Percentiles rank a stretch among this genome's conserved stretches.
These are phyloP conservation scores for Poecilia velifera DNA, from an alignment of 2,797 vertebrate genomes.

Conservation along the genomic window DNA sequence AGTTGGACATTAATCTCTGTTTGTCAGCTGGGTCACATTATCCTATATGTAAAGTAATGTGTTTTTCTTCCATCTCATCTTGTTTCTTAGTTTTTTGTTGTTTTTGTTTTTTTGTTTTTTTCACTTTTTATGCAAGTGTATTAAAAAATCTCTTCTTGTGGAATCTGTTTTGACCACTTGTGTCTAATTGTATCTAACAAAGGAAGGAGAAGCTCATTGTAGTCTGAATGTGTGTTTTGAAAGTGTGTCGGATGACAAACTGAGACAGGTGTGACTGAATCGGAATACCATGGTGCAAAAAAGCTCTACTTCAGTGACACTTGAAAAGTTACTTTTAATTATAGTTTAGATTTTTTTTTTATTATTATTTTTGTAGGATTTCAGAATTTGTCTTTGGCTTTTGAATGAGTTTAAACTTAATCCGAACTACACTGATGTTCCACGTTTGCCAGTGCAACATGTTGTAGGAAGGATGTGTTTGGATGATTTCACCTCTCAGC, in stretches of 20 bases:
- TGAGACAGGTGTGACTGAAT: not conserved
- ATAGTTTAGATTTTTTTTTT: too few species aligned
- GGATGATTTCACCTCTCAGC: too few species aligned
- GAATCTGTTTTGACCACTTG: not conserved
- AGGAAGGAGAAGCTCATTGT: not conserved
- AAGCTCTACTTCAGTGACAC: not conserved
- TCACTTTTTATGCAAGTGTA: not conserved
- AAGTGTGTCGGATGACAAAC: too few species aligned
- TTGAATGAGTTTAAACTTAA: too few species aligned
- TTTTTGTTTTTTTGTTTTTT: too few species aligned
- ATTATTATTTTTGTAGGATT: too few species aligned
- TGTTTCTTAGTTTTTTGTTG: not conserved
- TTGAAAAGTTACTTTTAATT: not conserved
- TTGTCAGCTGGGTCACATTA: conserved; percentile 7
- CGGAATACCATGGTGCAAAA: not conserved
- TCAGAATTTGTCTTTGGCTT: too few species aligned
- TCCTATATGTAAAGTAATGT: not conserved
- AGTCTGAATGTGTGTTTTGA: not conserved
- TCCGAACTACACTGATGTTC: too few species aligned
- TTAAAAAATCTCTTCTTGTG: not conserved
- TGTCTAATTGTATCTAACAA: not conserved
- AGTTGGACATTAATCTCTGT: conserved; percentile 45
- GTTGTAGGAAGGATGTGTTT: too few species aligned
- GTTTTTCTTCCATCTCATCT: not conserved
- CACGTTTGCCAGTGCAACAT: too few species aligned